Conservation (phyloP, 2,113 vertebrate genomes). For the Spermophilus dauricus region DNA sequence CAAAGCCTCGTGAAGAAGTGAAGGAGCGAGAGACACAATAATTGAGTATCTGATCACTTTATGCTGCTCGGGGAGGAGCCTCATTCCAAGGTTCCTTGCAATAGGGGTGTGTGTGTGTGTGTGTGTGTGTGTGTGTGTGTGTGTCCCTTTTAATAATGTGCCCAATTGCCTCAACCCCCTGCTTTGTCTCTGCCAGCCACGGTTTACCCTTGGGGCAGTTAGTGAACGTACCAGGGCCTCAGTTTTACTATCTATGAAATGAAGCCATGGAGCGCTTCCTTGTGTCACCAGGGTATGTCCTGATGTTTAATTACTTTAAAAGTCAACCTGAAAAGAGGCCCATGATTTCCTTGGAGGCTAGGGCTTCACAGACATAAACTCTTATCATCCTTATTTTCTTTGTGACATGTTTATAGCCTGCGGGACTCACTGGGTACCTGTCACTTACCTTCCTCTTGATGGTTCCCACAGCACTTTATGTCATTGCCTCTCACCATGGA, state of each 20-base stretch:
- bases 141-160: not conserved
- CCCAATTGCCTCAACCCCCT: not conserved
- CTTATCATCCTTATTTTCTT: conserved; percentile 51
- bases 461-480: conserved; percentile 45
- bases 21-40: not conserved
- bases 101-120: not conserved
- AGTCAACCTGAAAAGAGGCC: conserved; percentile 33
- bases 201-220: not conserved
- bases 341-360: conserved; percentile 28
- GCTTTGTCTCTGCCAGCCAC: not conserved
- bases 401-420: conserved; percentile 64
- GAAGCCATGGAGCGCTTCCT: not conserved
- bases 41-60: not conserved
- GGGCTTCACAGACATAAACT: conserved; percentile 41
- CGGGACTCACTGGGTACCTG: conserved; percentile 65
- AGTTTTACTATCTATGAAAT: conserved; percentile 61
- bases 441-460: conserved; percentile 69
- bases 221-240: not conserved
- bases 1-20: not conserved
- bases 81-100: not conserved
- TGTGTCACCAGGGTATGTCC: not conserved
- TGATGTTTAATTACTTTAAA: conserved; percentile 55
- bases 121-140: not conserved
- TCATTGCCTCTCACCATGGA: conserved; percentile 63
- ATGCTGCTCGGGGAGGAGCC: not conserved